Base-by-base conservation (phyloP, 1,140 invertebrate genomes). In the Marisa cornuarietis region DNA sequence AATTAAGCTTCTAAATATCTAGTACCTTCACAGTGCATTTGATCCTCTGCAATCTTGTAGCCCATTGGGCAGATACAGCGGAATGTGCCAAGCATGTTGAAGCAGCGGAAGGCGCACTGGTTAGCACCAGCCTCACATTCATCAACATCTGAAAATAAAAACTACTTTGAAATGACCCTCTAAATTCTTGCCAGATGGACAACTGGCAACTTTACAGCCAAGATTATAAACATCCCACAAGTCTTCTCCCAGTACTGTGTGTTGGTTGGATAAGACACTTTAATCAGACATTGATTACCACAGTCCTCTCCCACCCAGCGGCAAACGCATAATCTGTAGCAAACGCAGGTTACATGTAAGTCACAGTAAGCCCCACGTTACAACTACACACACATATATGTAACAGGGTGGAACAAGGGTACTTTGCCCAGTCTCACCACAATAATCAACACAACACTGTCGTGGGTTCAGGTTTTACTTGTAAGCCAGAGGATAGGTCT, bases 41-140 rank as follows among this genome's bases (percentile, higher is more conserved):
- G 95, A 92, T 97, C 96, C 0, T 94, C 93, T 66, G 95, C 88
- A 2, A 95, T 89, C 71, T 93, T 92, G 90, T 95, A 95, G 14
- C 95, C 95, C 1, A 92, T 91, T 0, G 93, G 93, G 87, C 95
- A 96, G 74, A 94, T 93, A 84, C 95, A 96, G 4, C 92, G 88
- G 87, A 94, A 95, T 6, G 94, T 94, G 20, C 95, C 95, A 4
- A 93, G 92, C 0, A 93, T 93, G 87, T 96, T 96, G 61, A 86
- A 83, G 82, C 90, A 91, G 52, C 96, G 93, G 92, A 96, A 96
- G 8, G 96, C 96, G 90, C 96, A 97, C 84, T 94, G 93, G 83
- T 95, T 95, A 31, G 94, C 93, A 66, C 94, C 90, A 87, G 96
- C 95, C 68, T 93, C 90, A 87, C 96, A 97, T 90, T 97, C 96